Conservation (phyloP, 2,797 vertebrate genomes). For the Psittacula echo region DNA sequence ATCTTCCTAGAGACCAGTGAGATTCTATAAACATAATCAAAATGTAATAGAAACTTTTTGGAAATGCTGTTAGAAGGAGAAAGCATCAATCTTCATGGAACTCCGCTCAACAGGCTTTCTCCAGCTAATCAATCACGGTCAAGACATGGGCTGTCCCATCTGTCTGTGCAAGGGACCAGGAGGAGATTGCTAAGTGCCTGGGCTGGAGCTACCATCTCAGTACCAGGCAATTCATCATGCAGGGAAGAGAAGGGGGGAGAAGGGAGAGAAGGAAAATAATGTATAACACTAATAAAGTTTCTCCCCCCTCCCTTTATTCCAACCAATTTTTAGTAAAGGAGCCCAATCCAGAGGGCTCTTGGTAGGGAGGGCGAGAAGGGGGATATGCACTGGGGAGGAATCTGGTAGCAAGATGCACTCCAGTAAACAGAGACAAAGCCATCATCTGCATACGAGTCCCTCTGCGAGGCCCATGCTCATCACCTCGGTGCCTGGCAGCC, state of each 20-base stretch:
- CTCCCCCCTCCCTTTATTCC: constrained; percentile 64
- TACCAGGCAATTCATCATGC: constrained; percentile 84
- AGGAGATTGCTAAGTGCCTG: constrained; percentile 79
- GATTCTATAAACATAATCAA: constrained; percentile 88
- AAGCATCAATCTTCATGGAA: constrained; percentile 89
- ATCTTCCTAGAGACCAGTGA: constrained; percentile 81
- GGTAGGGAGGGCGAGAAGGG: not conserved
- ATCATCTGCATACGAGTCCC: constrained; percentile 33
- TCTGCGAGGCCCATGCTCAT: not conserved
- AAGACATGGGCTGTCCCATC: constrained; percentile 83
- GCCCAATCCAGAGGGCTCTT: constrained; percentile 62
- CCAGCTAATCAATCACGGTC: constrained; percentile 87
- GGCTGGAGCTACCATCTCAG: constrained; percentile 81
- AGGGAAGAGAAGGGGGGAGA: constrained; percentile 53
- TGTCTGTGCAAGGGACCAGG: constrained; percentile 82
- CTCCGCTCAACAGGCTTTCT: constrained; percentile 87
- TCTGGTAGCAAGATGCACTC: constrained; percentile 64
- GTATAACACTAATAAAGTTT: constrained; percentile 82
- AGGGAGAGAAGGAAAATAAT: constrained; percentile 78
- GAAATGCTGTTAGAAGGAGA: constrained; percentile 87
- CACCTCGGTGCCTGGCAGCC: not conserved
- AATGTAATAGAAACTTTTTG: constrained; percentile 89
- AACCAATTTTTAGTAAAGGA: constrained; percentile 80
- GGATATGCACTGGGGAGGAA: constrained; percentile 45
- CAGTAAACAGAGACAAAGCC: constrained; percentile 70